phyloP scores from a whole-genome alignment of 2,113 vertebrate species.

The Pseudorectes ferrugineus region DNA sequence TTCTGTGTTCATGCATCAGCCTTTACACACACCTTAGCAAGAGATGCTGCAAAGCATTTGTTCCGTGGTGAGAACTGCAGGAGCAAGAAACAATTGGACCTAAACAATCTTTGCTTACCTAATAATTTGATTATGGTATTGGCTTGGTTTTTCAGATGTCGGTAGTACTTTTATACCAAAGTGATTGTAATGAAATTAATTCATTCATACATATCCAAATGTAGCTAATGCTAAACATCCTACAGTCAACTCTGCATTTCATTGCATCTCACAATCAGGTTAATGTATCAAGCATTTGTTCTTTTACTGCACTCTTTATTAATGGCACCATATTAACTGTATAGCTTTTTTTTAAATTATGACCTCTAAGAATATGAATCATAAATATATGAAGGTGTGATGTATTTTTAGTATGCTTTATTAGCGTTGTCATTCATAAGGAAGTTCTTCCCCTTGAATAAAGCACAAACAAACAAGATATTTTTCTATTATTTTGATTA shows the following conservation, averaged over 20 bases:
- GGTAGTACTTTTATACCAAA: background rate
- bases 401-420: background rate
- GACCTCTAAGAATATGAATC: background rate
- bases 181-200: background rate
- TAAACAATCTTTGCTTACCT: background rate
- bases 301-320: background rate
- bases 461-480: background rate
- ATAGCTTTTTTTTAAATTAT: background rate
- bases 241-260: background rate
- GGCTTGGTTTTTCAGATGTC: background rate
- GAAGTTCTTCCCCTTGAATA: background rate
- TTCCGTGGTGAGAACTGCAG: background rate
- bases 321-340: background rate
- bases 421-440: background rate
- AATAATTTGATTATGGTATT: background rate
- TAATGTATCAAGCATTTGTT: background rate
- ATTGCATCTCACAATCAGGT: background rate
- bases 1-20: background rate
- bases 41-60: background rate
- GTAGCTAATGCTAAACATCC: background rate
- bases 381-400: background rate
- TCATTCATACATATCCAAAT: background rate
- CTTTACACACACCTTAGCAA: background rate
- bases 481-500: background rate
- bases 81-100: background rate